Percentiles rank a stretch among this genome's conserved stretches.
Evolutionary conservation across 2,888 invertebrate species (phyloP).

Genomic region (Metacarcinus magister): DNA sequence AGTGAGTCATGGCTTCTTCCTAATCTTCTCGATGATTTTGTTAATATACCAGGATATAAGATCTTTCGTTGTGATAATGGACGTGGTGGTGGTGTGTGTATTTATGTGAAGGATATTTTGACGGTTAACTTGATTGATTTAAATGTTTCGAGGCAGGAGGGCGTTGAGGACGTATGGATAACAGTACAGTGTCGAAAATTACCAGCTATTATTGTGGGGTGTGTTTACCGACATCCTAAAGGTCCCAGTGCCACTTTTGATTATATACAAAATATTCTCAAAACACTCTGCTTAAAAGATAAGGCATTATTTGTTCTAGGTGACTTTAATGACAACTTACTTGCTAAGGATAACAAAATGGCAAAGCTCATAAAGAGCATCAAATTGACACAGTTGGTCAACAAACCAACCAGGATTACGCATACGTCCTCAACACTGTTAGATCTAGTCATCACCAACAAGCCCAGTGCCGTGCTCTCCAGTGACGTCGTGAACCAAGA

Average conservation of each 20-base stretch:
- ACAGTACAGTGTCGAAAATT: neutral
- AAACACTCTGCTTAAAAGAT: too few species aligned
- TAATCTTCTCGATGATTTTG: neutral
- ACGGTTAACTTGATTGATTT: neutral
- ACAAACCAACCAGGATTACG: neutral
- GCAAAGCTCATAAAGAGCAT: neutral
- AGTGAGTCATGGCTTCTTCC: constrained; percentile 32
- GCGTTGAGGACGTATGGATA: neutral
- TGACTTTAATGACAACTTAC: neutral
- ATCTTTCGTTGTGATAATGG: neutral
- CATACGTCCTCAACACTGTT: neutral
- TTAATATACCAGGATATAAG: constrained; percentile 6
- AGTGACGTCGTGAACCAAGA: neutral
- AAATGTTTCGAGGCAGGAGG: neutral
- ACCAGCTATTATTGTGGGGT: neutral
- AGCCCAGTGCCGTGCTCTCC: constrained; percentile 13
- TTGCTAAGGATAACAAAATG: neutral
- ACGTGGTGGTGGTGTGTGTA: neutral
- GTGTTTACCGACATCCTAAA: neutral
- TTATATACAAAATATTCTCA: neutral
- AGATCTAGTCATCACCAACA: neutral
- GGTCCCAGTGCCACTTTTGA: neutral
- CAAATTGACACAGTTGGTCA: neutral
- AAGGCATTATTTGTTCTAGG: neutral
- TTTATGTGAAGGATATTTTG: neutral